A percentile compares a stretch with the other conserved stretches of the same genome.
phyloP scores from a whole-genome alignment of 2,113 vertebrate genomes.

The Rhipidura dahli region DNA sequence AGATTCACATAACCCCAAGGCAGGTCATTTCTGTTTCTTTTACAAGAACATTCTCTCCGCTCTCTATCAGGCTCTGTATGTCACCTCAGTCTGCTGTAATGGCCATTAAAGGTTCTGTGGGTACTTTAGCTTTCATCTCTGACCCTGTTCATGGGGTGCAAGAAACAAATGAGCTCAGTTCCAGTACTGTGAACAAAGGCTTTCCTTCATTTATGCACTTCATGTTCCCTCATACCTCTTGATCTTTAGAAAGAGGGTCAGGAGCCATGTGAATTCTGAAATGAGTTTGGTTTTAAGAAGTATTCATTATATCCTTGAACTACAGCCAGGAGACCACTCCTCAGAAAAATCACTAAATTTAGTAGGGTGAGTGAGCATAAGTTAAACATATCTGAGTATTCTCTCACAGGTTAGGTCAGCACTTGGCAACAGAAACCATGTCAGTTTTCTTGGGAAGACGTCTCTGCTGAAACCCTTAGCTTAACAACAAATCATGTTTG shows the following conservation, averaged over 20 bases:
- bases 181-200: neutral
- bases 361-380: neutral
- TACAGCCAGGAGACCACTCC: neutral
- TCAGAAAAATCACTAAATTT: slow-evolving; percentile 40
- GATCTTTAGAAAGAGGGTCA: neutral
- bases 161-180: neutral
- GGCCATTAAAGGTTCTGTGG: neutral
- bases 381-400: neutral
- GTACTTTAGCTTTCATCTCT: neutral
- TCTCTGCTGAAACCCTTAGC: neutral
- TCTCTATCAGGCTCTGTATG: neutral
- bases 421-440: neutral
- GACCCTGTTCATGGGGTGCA: neutral
- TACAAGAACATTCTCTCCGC: neutral
- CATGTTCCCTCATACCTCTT: neutral
- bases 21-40: neutral
- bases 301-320: slow-evolving; percentile 12
- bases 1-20: neutral
- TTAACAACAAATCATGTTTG: neutral
- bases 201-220: neutral
- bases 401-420: neutral
- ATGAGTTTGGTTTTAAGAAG: neutral
- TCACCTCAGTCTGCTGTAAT: neutral
- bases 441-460: neutral
- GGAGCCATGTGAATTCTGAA: slow-evolving; percentile 13